Percentiles rank a stretch among this genome's conserved stretches.
Conservation (phyloP, 2,797 vertebrate genomes). For the Merluccius polli region DNA sequence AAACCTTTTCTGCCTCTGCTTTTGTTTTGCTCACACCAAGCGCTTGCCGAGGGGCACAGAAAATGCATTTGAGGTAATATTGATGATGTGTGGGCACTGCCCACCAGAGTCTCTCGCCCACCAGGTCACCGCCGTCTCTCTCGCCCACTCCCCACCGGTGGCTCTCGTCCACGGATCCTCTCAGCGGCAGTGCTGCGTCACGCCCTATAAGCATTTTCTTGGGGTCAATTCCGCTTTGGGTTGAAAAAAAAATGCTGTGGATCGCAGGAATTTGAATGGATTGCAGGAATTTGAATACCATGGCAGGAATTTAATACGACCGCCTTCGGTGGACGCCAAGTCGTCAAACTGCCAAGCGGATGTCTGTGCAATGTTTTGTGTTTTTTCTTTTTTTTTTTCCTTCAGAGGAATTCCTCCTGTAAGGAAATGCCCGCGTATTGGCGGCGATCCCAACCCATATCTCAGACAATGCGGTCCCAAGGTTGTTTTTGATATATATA, state of each 20-base stretch:
- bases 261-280: conserved; percentile 12
- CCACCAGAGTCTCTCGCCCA: conserved; percentile 30
- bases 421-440: conserved; percentile 28
- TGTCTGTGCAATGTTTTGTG: background rate
- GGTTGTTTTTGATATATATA: background rate
- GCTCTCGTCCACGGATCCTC: background rate
- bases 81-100: background rate
- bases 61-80: background rate
- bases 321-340: conserved; percentile 15
- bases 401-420: conserved; percentile 32
- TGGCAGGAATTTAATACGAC: conserved; percentile 8
- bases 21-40: background rate
- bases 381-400: conserved; percentile 4
- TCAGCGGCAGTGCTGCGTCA: background rate
- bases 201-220: conserved; percentile 43
- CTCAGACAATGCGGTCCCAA: conserved; percentile 11
- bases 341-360: conserved; percentile 15
- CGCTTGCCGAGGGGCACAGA: background rate
- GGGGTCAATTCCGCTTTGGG: conserved; percentile 23
- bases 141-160: background rate
- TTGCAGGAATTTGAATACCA: conserved; percentile 16
- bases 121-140: too few species aligned
- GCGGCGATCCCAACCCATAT: conserved; percentile 23
- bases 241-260: conserved; percentile 38
- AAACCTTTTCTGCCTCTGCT: background rate